A percentile compares a stretch with the other conserved stretches of the same genome.
Conservation (phyloP, 2,113 vertebrate genomes). For the Phyllopteryx taeniolatus region DNA sequence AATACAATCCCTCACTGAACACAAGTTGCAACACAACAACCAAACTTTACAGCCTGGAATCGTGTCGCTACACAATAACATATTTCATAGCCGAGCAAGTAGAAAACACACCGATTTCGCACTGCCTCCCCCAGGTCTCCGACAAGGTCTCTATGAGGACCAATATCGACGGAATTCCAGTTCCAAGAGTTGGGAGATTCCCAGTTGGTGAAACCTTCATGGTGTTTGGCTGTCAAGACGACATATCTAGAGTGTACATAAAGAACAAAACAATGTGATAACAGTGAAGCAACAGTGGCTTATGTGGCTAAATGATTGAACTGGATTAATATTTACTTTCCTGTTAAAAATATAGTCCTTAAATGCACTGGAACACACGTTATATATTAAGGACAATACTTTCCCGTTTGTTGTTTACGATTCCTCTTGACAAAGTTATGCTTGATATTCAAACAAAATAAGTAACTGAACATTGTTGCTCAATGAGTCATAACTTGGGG, state of each 20-base stretch:
- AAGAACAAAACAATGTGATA: not conserved
- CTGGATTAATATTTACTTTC: not conserved
- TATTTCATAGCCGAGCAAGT: not conserved
- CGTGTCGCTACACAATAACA: not conserved
- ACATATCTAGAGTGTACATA: constrained; percentile 78
- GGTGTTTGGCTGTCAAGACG: constrained; percentile 92
- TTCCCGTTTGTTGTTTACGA: no score
- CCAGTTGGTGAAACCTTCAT: constrained; percentile 97
- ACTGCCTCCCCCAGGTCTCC: constrained; percentile 84
- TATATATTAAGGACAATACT: no score
- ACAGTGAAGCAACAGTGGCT: not conserved
- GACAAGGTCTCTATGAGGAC: constrained; percentile 88
- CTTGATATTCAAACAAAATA: no score
- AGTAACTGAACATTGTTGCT: no score
- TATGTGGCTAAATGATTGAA: not conserved
- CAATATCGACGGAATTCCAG: constrained; percentile 88
- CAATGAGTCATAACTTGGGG: no score
- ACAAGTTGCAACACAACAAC: not conserved
- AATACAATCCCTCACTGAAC: not conserved
- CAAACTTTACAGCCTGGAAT: not conserved
- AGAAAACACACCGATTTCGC: constrained; percentile 74
- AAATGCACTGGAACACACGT: no score
- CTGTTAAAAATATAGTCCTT: not conserved
- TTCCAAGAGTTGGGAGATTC: constrained; percentile 86
- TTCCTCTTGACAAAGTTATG: no score